A percentile compares a stretch with the other conserved stretches of the same genome.
phyloP scores from a whole-genome alignment of 2,113 vertebrate genomes.

The Tachysurus vachellii region DNA sequence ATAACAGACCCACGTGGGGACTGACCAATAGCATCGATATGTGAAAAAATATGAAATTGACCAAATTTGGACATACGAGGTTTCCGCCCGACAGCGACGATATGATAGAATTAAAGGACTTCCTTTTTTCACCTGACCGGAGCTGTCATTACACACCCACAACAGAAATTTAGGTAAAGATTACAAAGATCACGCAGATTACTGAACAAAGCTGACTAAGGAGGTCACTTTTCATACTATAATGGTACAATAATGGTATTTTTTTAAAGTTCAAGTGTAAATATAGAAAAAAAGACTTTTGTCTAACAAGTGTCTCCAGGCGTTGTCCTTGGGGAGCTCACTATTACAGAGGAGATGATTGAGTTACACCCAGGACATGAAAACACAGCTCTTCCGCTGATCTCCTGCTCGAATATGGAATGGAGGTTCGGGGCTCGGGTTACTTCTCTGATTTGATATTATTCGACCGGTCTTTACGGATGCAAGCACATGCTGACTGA shows the following conservation, averaged over 20 bases:
- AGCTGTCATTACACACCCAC: too few relatives aligned
- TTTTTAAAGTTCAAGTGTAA: not conserved
- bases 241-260: not conserved
- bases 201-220: not conserved
- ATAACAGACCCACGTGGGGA: too few relatives aligned
- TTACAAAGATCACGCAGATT: too few relatives aligned
- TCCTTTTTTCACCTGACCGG: too few relatives aligned
- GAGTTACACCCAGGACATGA: not conserved
- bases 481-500: not conserved
- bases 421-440: slow-evolving; percentile 57
- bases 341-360: not conserved
- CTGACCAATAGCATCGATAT: too few relatives aligned
- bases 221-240: not conserved
- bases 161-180: too few relatives aligned
- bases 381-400: slow-evolving; percentile 44
- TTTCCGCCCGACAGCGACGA: too few relatives aligned
- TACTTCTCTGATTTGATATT: slow-evolving; percentile 68
- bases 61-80: too few relatives aligned
- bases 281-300: not conserved
- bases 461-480: slow-evolving; percentile 55
- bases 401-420: slow-evolving; percentile 57
- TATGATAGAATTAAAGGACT: too few relatives aligned
- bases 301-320: not conserved
- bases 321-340: too few relatives aligned
- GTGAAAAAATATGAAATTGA: too few relatives aligned